phyloP scores from a whole-genome alignment of 2,888 invertebrate species.

The Emmelina monodactyla region DNA sequence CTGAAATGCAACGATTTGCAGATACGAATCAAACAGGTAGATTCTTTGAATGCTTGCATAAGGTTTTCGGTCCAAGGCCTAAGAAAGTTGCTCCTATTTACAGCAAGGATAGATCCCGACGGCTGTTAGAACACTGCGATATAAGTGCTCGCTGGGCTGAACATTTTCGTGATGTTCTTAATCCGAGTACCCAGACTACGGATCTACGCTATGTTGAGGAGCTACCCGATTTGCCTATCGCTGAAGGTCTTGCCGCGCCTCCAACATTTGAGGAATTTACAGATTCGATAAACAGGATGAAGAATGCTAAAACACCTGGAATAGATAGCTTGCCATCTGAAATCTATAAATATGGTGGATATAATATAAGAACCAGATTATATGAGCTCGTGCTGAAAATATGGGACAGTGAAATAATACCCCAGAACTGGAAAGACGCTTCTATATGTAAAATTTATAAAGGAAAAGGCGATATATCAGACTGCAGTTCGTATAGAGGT shows the following conservation, averaged over 20 bases:
- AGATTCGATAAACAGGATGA: neutral
- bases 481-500: slow-evolving; percentile 8
- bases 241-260: neutral
- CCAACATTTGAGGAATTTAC: slow-evolving; percentile 3
- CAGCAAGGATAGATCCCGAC: too few relatives aligned
- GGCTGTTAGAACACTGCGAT: too few relatives aligned
- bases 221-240: too few relatives aligned
- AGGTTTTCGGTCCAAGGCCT: too few relatives aligned
- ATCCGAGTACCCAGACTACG: too few relatives aligned
- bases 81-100: too few relatives aligned
- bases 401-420: neutral
- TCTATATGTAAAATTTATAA: too few relatives aligned
- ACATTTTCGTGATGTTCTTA: slow-evolving; percentile 7
- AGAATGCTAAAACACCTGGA: slow-evolving; percentile 5
- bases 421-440: slow-evolving; percentile 5
- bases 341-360: slow-evolving; percentile 2
- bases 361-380: neutral
- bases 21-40: too few relatives aligned
- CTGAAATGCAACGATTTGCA: too few relatives aligned
- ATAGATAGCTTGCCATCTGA: slow-evolving; percentile 2
- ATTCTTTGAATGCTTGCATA: too few relatives aligned
- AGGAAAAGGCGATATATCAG: slow-evolving; percentile 7
- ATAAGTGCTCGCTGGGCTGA: too few relatives aligned
- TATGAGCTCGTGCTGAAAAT: slow-evolving; percentile 1
- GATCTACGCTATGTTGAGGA: too few relatives aligned